phyloP scores from a whole-genome alignment of 2,113 vertebrate species.

The Cyprinodon tularosa region DNA sequence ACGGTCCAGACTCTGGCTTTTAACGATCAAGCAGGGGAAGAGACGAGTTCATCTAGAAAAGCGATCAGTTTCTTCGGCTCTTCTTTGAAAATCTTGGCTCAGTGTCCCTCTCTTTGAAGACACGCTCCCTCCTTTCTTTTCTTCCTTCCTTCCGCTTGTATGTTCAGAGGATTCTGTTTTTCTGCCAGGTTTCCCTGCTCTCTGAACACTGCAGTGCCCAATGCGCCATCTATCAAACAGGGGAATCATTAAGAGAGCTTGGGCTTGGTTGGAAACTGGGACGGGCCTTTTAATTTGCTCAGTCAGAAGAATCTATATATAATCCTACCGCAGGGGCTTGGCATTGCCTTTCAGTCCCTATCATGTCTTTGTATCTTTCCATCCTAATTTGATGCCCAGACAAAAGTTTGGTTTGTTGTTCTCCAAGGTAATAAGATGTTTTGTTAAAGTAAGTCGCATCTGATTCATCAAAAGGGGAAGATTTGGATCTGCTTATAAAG shows the following conservation, averaged over 20 bases:
- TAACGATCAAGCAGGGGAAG: conserved; percentile 44
- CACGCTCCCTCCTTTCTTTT: conserved; percentile 8
- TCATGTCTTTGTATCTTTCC: not conserved
- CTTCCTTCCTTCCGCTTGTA: conserved; percentile 30
- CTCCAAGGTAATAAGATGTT: no score
- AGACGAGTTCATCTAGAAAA: conserved; percentile 3
- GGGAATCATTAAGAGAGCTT: conserved; percentile 26
- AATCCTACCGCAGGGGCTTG: conserved; percentile 11
- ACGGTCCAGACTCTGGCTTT: not conserved
- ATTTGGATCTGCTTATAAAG: no score
- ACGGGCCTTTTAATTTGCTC: conserved; percentile 12
- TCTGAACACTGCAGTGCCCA: conserved; percentile 34
- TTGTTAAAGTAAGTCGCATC: no score
- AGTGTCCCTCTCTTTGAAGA: conserved; percentile 43
- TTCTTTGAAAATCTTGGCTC: conserved; percentile 40
- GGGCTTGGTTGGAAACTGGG: conserved; percentile 45
- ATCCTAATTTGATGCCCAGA: not conserved
- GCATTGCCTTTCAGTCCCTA: conserved; percentile 12
- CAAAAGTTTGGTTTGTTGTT: not conserved
- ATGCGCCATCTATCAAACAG: conserved; percentile 50
- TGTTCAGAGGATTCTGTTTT: conserved; percentile 26
- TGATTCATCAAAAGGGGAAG: no score
- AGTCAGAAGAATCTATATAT: conserved; percentile 32
- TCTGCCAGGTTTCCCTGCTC: conserved; percentile 34
- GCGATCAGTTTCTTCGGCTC: conserved; percentile 16